Evolutionary conservation across 2,888 invertebrate genomes (phyloP).

Genomic region (Leucania comma): DNA sequence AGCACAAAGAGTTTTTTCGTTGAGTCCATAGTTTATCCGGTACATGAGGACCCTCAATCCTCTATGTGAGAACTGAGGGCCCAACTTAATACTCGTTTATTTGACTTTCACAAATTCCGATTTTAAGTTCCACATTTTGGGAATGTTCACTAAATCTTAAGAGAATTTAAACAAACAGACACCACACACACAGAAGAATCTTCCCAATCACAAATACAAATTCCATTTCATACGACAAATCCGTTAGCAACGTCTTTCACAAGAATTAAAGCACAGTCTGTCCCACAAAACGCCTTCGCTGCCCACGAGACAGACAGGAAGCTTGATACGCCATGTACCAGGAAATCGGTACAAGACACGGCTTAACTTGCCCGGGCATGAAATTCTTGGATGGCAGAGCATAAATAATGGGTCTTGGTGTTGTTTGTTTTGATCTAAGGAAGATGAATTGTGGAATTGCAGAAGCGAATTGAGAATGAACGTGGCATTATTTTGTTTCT

Average conservation of each 20-base stretch:
- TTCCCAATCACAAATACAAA: neutral
- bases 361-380: constrained; percentile 42
- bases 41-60: too few relatives aligned
- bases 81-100: too few relatives aligned
- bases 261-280: constrained; percentile 23
- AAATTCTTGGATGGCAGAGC: constrained; percentile 25
- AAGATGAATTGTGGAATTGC: constrained; percentile 5
- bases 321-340: constrained; percentile 36
- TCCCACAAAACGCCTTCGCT: constrained; percentile 25
- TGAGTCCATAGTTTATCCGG: too few relatives aligned
- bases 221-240: constrained; percentile 8
- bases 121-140: too few relatives aligned
- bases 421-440: constrained; percentile 44
- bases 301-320: constrained; percentile 29
- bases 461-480: neutral
- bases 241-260: constrained; percentile 23
- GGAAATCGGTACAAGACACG: constrained; percentile 44
- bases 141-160: too few relatives aligned
- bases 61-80: too few relatives aligned
- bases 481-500: neutral
- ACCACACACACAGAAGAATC: too few relatives aligned
- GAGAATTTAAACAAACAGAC: too few relatives aligned
- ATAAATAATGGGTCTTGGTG: constrained; percentile 35
- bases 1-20: too few relatives aligned
- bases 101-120: too few relatives aligned